Evolutionary conservation across 1,140 invertebrate species (phyloP).

Genomic region (Ridgeia piscesae): DNA sequence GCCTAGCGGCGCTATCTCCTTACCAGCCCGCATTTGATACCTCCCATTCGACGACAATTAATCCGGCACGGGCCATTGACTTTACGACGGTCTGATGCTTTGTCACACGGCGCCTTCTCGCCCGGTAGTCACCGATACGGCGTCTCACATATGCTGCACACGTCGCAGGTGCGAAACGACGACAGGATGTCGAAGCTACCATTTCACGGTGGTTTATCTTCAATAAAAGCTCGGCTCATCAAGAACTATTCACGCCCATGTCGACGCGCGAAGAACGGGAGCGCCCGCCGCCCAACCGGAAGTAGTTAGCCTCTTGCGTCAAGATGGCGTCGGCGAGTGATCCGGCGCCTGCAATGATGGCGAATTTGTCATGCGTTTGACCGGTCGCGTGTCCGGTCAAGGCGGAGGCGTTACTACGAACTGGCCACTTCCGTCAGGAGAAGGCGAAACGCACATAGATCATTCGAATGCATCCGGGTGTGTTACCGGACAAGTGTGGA

Average conservation of each 20-base stretch:
- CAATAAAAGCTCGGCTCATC: neutral
- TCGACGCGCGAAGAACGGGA: neutral
- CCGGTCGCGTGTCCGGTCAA: neutral
- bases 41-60: neutral
- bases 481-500: neutral
- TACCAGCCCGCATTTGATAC: neutral
- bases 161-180: neutral
- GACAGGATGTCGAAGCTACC: neutral
- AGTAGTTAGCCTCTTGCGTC: neutral
- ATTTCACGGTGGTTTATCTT: conserved; percentile 1
- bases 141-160: neutral
- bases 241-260: neutral
- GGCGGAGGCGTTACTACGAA: neutral
- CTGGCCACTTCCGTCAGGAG: neutral
- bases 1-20: neutral
- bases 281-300: neutral
- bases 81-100: neutral
- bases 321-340: neutral
- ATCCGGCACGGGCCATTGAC: neutral
- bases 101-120: neutral
- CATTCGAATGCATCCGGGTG: neutral
- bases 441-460: neutral
- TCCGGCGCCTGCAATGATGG: neutral
- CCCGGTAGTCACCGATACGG: neutral
- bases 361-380: neutral